Percentiles rank a stretch among this genome's conserved stretches.
phyloP scores from a whole-genome alignment of 2,797 vertebrate species.

The Arnoldichthys spilopterus region DNA sequence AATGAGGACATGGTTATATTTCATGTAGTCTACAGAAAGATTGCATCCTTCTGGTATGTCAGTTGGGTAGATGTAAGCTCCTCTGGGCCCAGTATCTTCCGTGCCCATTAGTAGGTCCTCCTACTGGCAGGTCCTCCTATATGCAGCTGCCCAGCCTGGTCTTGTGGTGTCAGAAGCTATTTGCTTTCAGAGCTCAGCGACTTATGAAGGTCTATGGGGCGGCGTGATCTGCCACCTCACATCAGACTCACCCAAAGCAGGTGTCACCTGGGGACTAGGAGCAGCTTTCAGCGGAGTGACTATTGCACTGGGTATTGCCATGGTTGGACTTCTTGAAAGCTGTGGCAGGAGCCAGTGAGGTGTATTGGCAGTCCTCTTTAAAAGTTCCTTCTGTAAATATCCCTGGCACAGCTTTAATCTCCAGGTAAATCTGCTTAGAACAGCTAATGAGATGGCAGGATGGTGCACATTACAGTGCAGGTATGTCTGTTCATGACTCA shows the following conservation, averaged over 20 bases:
- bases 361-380: constrained; percentile 11
- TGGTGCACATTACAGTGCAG: no score
- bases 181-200: constrained; percentile 70
- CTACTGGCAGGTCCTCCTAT: constrained; percentile 53
- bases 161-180: constrained; percentile 74
- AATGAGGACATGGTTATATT: not conserved
- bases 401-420: constrained; percentile 18
- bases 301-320: not conserved
- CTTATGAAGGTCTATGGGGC: constrained; percentile 65
- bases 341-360: not conserved
- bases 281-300: not conserved
- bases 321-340: not conserved
- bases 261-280: not conserved
- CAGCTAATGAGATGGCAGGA: not conserved
- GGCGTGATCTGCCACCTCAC: constrained; percentile 34
- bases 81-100: constrained; percentile 65
- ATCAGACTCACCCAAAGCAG: constrained; percentile 26
- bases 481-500: not conserved
- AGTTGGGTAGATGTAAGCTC: constrained; percentile 35
- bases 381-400: constrained; percentile 35
- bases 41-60: not conserved
- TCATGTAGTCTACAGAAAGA: not conserved
- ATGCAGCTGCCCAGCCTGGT: constrained; percentile 62
- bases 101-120: constrained; percentile 57
- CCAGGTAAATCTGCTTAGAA: not conserved